These are phyloP conservation scores for Papilio protenor DNA, from an alignment of 2,888 invertebrate genomes.

Conservation along the genomic window DNA sequence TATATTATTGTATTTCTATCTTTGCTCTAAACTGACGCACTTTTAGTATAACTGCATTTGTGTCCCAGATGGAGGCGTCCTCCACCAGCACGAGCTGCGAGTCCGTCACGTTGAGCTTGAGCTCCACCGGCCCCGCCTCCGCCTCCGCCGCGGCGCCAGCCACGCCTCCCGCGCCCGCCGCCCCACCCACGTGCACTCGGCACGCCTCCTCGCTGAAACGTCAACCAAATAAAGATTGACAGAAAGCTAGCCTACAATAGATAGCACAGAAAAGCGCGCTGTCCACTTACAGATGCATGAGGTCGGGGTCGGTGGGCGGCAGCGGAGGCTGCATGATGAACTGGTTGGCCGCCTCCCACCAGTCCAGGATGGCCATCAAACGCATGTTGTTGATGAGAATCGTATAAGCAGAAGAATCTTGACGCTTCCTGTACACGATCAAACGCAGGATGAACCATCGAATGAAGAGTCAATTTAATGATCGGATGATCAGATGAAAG, in stretches of 20 bases:
- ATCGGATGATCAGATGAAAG: not conserved
- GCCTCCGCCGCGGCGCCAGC: slow-evolving; percentile 45
- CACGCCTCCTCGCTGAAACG: slow-evolving; percentile 56
- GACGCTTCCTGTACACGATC: slow-evolving; percentile 82
- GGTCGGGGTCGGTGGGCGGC: slow-evolving; percentile 66
- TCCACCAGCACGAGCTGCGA: slow-evolving; percentile 98
- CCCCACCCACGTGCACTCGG: slow-evolving; percentile 34
- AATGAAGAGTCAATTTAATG: not conserved
- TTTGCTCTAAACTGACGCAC: slow-evolving; percentile 61
- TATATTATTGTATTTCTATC: not conserved
- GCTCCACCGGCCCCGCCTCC: slow-evolving; percentile 85
- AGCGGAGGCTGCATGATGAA: slow-evolving; percentile 87
- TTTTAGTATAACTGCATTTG: slow-evolving; percentile 96
- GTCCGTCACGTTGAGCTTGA: slow-evolving; percentile 97
- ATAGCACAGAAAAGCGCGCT: not conserved
- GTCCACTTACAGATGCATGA: slow-evolving; percentile 59
- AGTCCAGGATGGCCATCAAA: slow-evolving; percentile 96
- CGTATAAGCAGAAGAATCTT: slow-evolving; percentile 90
- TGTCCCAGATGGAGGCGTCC: slow-evolving; percentile 93
- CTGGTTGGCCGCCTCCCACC: slow-evolving; percentile 93
- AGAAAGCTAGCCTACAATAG: not conserved
- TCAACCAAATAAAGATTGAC: no score
- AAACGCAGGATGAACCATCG: not conserved
- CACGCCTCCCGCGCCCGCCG: not conserved
- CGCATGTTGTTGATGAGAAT: slow-evolving; percentile 97